These are phyloP conservation scores for Urocyon cinereoargenteus DNA, from an alignment of 2,797 vertebrate genomes.

Conservation along the genomic window DNA sequence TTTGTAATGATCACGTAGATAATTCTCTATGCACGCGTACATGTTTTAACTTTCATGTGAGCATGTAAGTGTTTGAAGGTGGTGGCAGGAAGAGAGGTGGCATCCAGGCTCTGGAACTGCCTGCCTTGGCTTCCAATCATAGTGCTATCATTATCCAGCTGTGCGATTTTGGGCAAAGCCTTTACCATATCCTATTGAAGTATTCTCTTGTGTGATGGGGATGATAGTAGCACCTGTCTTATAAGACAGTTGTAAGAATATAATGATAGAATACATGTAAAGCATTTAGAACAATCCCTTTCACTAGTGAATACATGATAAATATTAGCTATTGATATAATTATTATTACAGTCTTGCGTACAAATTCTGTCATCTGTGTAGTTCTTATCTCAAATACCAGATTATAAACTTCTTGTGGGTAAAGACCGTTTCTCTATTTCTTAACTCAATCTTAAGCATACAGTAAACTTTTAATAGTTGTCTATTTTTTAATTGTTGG, in stretches of 20 bases:
- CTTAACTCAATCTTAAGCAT: not conserved
- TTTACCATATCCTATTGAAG: not conserved
- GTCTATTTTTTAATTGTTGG: constrained; percentile 13
- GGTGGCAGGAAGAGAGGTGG: not conserved
- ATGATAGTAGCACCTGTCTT: not conserved
- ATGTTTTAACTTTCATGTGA: not conserved
- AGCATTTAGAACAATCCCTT: not conserved
- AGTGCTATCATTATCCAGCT: not conserved
- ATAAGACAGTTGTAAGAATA: not conserved
- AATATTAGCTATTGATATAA: not conserved
- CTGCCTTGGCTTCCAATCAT: not conserved
- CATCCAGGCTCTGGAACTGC: not conserved
- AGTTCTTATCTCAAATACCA: not conserved
- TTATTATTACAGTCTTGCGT: rapidly evolving
- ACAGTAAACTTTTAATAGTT: not conserved
- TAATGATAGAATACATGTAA: not conserved
- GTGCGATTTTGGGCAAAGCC: not conserved
- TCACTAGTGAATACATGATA: not conserved
- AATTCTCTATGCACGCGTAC: rapidly evolving
- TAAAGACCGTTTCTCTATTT: not conserved
- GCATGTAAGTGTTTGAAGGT: not conserved
- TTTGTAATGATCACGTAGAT: not conserved
- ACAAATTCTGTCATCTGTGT: not conserved
- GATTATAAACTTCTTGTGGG: constrained; percentile 4
- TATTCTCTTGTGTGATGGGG: not conserved